Evolutionary conservation across 2,888 invertebrate species (phyloP).

Genomic region (Acleris literana): DNA sequence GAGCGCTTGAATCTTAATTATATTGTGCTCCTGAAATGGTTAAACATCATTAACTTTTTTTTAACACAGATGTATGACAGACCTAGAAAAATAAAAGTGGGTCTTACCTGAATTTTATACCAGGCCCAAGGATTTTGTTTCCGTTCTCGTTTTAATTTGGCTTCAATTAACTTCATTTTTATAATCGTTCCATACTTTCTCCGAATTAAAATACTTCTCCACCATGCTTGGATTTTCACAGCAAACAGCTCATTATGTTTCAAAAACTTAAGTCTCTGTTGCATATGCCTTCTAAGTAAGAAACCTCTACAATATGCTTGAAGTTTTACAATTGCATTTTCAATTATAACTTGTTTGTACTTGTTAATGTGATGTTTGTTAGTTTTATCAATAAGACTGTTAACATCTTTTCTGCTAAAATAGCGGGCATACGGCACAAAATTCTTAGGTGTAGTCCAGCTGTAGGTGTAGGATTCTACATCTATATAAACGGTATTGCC

Average conservation of each 20-base stretch:
- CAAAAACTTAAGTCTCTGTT: slow-evolving; percentile 66
- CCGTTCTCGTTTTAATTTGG: slow-evolving; percentile 63
- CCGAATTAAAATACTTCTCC: slow-evolving; percentile 79
- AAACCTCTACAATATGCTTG: slow-evolving; percentile 86
- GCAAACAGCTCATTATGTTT: slow-evolving; percentile 69
- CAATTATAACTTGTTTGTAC: slow-evolving; percentile 67
- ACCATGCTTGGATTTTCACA: slow-evolving; percentile 85
- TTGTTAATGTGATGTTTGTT: slow-evolving; percentile 73
- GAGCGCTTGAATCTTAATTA: slow-evolving; percentile 86
- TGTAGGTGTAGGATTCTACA: slow-evolving; percentile 76
- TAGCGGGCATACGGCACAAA: slow-evolving; percentile 77
- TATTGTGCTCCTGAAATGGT: slow-evolving; percentile 75
- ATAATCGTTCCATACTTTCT: slow-evolving; percentile 71
- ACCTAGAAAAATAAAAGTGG: not conserved
- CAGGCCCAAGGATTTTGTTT: slow-evolving; percentile 73
- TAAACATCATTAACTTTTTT: not conserved
- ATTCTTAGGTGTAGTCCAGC: slow-evolving; percentile 80
- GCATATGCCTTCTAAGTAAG: slow-evolving; percentile 77
- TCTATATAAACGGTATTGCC: slow-evolving; percentile 81
- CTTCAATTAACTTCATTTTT: slow-evolving; percentile 70
- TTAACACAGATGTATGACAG: not conserved
- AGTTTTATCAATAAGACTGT: slow-evolving; percentile 67
- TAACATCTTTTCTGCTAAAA: slow-evolving; percentile 73
- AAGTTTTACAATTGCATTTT: slow-evolving; percentile 76
- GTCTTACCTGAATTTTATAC: slow-evolving; percentile 79